Base-by-base conservation (phyloP, 2,113 vertebrate species). In the Neolamprologus kungweensis region DNA sequence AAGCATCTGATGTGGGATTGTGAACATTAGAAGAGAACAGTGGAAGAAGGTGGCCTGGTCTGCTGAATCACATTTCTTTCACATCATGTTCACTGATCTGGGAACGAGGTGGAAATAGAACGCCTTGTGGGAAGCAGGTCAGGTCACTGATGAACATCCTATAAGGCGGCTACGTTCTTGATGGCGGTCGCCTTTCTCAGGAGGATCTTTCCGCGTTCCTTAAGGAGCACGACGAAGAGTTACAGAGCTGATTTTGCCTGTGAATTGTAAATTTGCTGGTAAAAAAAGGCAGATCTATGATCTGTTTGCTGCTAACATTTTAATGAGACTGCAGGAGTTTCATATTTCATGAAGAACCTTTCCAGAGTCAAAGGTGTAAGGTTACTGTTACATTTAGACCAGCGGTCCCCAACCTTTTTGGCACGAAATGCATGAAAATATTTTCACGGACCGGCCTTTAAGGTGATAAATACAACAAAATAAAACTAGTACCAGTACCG, bases 1-100 rank as follows among this genome's bases (percentile, higher is more conserved):
- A 75, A 0, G 40, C 40, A 75, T 26, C 68, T 28, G 68, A 0
- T 9, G 23, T 73, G 40, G 35, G 19, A 37, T 0, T 1, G 35
- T n/a, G n/a, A 71, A 21, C 3, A 9, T 42, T 21, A 23, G 35
- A 42, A 3, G 3, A 14, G 68, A 75, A 45, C 40, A 47, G 14
- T 28, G 40, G 40, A 75, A 28, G 68, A 75, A 47, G 68, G 68
- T 7, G 21, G 26, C 21, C 68, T 45, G 68, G 21, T 26, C 68
- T 73, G 68, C 21, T 17, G 68, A 73, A 45, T 73, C 40, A 26
- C 13, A 26, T 73, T 73, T 45, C 37, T 73, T 45, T 73, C 21
- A 45, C 8, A 45, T 7, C 40, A 45, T 0, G 68, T 28, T 45
- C 14, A 28, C 21, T 75, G 14, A 75, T 47, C 23, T 47, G 23